Percentiles rank a stretch among this genome's conserved stretches.
phyloP scores from a whole-genome alignment of 2,888 invertebrate genomes.

The Ernsta delagoae region DNA sequence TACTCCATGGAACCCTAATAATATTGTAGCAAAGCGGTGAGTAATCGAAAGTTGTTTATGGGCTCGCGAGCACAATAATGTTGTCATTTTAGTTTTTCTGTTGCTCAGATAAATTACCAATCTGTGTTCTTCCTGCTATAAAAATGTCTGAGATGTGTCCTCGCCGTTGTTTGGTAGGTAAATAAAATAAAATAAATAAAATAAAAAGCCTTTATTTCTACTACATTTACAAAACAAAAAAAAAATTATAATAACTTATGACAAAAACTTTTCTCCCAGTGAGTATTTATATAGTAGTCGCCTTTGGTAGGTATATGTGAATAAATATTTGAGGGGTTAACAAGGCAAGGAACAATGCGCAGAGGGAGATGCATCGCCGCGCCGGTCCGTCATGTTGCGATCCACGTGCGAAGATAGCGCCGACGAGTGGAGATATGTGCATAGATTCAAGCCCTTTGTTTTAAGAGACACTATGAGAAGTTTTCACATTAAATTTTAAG shows the following conservation, averaged over 20 bases:
- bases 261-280: too few species aligned
- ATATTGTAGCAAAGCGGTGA: too few species aligned
- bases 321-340: conserved; percentile 46
- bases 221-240: too few species aligned
- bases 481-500: conserved; percentile 43
- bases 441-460: conserved; percentile 65
- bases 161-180: conserved; percentile 45
- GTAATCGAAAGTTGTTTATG: conserved; percentile 71
- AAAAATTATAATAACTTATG: too few species aligned
- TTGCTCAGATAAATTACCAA: conserved; percentile 52
- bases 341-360: conserved; percentile 45
- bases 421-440: conserved; percentile 57
- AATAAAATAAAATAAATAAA: too few species aligned
- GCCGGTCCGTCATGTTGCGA: conserved; percentile 54
- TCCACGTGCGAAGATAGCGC: conserved; percentile 72
- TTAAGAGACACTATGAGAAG: conserved; percentile 57
- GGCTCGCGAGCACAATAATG: conserved; percentile 54
- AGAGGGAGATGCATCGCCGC: conserved; percentile 58
- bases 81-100: conserved; percentile 58
- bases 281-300: too few species aligned
- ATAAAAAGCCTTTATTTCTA: too few species aligned
- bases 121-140: conserved; percentile 59
- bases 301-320: too few species aligned
- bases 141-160: conserved; percentile 45
- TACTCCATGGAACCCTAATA: too few species aligned